Evolutionary conservation across 92 coral and sea anemone species (phyloP).

Genomic region (Paragorgia papillata): DNA sequence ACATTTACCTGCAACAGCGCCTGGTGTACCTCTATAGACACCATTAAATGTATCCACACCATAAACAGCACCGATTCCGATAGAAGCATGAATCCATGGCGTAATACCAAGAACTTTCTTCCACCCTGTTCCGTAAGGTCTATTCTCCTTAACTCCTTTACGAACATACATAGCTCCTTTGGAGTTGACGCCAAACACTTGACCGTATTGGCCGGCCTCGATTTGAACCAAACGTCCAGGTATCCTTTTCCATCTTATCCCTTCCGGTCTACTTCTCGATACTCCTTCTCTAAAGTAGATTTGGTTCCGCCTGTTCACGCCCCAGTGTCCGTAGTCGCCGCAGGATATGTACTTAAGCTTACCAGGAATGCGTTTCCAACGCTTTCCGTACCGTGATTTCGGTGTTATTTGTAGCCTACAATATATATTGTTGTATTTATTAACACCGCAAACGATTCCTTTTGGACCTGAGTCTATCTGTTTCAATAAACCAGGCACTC

Average conservation of each 20-base stretch:
- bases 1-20: slow-evolving; percentile 18
- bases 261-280: background rate
- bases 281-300: slow-evolving; percentile 30
- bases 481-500: background rate
- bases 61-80: slow-evolving; percentile 9
- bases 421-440: background rate
- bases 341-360: slow-evolving; percentile 5
- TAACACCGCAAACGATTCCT: slow-evolving; percentile 22
- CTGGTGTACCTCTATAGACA: background rate
- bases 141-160: background rate
- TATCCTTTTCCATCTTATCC: slow-evolving; percentile 13
- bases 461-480: slow-evolving; percentile 22
- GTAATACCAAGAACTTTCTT: background rate
- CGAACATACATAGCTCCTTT: background rate
- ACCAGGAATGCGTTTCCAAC: slow-evolving; percentile 10
- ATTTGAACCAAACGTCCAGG: slow-evolving; percentile 15
- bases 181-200: slow-evolving; percentile 29
- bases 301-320: slow-evolving; percentile 1
- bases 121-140: slow-evolving; percentile 3
- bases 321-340: slow-evolving; percentile 7
- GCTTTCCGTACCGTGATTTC: background rate
- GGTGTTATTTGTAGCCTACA: slow-evolving; percentile 1
- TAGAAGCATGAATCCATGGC: background rate
- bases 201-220: slow-evolving; percentile 25
- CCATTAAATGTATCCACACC: background rate